These are phyloP conservation scores for Athene cunicularia DNA, from an alignment of 2,113 vertebrate species.

Conservation along the genomic window DNA sequence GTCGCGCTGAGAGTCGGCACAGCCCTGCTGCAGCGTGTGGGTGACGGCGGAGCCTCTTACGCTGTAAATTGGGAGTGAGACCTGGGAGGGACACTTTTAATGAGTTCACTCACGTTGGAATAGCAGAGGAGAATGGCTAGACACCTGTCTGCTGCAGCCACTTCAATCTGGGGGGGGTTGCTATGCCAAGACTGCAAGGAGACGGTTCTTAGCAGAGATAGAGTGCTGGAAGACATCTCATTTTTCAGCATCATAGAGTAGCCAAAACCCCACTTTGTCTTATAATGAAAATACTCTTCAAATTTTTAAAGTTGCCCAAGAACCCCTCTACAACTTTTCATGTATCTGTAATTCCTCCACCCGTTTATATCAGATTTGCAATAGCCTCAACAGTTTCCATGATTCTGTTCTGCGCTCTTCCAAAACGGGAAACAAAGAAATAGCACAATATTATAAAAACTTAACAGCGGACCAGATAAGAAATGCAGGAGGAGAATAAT, in stretches of 20 bases:
- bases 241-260: background rate
- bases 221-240: background rate
- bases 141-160: background rate
- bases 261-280: background rate
- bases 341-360: background rate
- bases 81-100: background rate
- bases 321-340: background rate
- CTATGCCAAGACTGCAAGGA: background rate
- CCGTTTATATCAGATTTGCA: background rate
- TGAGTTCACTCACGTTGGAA: background rate
- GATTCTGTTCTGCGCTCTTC: background rate
- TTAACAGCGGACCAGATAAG: conserved; percentile 47
- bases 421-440: conserved; percentile 46
- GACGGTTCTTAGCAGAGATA: background rate
- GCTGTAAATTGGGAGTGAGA: background rate
- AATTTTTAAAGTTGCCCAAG: conserved; percentile 25
- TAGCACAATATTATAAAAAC: background rate
- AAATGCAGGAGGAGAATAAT: conserved; percentile 45
- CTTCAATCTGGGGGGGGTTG: background rate
- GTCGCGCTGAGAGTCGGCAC: fast-evolving
- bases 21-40: background rate
- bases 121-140: background rate
- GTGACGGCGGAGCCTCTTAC: fast-evolving
- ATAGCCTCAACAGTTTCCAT: background rate
- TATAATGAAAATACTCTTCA: background rate